Evolutionary conservation across 2,113 vertebrate species (phyloP), one percentile per base, ranked within the genome.

Genomic region (Neolamprologus brichardi): DNA sequence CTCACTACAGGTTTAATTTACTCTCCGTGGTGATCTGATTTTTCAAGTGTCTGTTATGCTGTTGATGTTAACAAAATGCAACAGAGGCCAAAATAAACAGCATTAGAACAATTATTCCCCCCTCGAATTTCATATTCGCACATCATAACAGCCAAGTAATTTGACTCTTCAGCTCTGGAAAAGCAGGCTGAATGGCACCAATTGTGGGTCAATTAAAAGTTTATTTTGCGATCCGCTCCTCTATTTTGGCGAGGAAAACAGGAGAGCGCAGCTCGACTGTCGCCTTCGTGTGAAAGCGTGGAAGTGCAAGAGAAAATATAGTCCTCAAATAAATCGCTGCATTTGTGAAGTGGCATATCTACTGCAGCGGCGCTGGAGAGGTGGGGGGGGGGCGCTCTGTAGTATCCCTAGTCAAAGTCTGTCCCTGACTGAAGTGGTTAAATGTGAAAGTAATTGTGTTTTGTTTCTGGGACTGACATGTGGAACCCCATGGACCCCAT

Each of bases 391-490:
- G 11, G 5, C 4, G 23, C 84, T 87, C 72, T 77, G 86, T 88
- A 89, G 88, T 92, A 64, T 95, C 92, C 87, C 90, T 88, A 92
- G 92, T 93, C 91, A 93, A 91, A 93, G 88, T 90, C 90, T 91
- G 93, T 94, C 88, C 91, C 89, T 34, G 92, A 94, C 94, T 95
- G 94, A 96, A 95, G 95, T 95, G 95, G 94, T 95, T 96, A 96
- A 95, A 95, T 93, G 94, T 93, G 95, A 95, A 94, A 95, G 94
- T 96, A 95, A 96, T 95, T 96, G 95, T 95, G 95, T 96, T 96
- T 96, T 95, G 95, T 96, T 96, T 95, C 94, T 93, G 94, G 95
- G 94, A 95, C 94, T 95, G 95, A 95, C 95, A 95, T 91, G 94
- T 89, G 92, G 94, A 96, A 96, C 95, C 95, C 96, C 92, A 94